Percentiles rank a stretch among this genome's conserved stretches.
phyloP scores from a whole-genome alignment of 2,113 vertebrate genomes.

The Astur gentilis region DNA sequence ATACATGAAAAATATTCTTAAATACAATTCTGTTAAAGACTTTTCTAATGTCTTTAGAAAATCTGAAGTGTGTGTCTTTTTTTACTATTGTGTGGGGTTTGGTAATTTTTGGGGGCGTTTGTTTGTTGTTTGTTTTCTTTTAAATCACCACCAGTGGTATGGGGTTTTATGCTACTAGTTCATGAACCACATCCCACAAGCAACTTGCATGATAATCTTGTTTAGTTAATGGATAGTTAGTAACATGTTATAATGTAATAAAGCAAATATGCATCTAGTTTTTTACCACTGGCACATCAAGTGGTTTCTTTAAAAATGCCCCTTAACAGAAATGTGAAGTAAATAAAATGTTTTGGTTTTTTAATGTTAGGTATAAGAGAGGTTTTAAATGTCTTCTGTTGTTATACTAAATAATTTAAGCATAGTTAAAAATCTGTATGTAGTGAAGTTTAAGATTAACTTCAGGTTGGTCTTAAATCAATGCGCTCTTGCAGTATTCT shows the following conservation, averaged over 20 bases:
- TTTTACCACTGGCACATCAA: not conserved
- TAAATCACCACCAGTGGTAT: not conserved
- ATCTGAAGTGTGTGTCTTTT: not conserved
- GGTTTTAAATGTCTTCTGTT: not conserved
- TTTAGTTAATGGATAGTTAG: not conserved
- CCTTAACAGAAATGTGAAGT: not conserved
- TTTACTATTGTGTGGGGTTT: not conserved
- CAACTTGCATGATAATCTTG: not conserved
- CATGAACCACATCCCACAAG: not conserved
- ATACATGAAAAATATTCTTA: not conserved
- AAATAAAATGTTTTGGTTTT: not conserved
- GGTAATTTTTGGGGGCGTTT: too few species aligned
- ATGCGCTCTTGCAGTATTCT: not conserved
- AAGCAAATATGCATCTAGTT: not conserved
- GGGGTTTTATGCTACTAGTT: not conserved
- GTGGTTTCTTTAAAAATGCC: not conserved
- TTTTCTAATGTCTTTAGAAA: not conserved
- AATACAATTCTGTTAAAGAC: not conserved
- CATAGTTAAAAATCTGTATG: not conserved
- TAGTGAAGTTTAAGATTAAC: not conserved
- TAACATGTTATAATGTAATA: not conserved
- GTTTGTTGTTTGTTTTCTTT: not conserved
- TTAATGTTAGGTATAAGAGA: not conserved
- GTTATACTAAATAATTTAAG: not conserved
- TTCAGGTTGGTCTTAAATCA: not conserved